A percentile compares a stretch with the other conserved stretches of the same genome.
These are phyloP conservation scores for Nephrotoma flavescens DNA, from an alignment of 2,888 invertebrate genomes.

Conservation along the genomic window DNA sequence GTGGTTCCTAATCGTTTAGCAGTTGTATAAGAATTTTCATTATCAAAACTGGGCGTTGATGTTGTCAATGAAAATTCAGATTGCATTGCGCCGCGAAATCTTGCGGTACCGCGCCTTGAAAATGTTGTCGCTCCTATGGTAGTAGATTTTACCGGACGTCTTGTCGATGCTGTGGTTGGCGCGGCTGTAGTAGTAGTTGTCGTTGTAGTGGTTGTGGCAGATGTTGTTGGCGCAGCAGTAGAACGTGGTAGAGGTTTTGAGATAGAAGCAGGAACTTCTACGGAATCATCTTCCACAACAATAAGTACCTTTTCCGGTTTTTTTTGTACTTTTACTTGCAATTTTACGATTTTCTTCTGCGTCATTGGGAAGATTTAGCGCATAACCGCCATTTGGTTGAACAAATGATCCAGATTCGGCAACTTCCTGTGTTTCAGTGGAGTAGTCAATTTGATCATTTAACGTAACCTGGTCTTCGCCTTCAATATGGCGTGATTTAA, in stretches of 20 bases:
- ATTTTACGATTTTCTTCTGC: not conserved
- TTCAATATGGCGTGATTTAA: not conserved
- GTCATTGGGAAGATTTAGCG: not conserved
- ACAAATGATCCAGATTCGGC: conserved; percentile 66
- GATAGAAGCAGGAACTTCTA: not conserved
- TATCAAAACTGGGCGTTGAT: conserved; percentile 13
- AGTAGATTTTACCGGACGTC: not conserved
- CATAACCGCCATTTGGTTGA: conserved; percentile 5
- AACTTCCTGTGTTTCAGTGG: conserved; percentile 50
- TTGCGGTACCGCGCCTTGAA: conserved; percentile 6
- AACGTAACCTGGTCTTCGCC: not conserved
- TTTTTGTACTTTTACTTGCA: not conserved
- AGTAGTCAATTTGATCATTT: conserved; percentile 16
- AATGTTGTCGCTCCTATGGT: not conserved
- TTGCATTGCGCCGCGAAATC: not conserved
- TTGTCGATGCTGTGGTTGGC: not conserved
- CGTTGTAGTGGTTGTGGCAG: conserved; percentile 14
- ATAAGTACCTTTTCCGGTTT: not conserved
- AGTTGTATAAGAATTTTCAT: conserved; percentile 23
- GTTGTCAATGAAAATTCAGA: conserved; percentile 14
- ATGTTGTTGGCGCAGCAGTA: not conserved
- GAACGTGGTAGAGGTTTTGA: conserved; percentile 16
- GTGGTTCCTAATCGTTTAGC: conserved; percentile 25
- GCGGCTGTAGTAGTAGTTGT: not conserved
- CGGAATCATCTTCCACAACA: not conserved